Evolutionary conservation across 2,888 invertebrate genomes (phyloP).

Genomic region (Allophyes oxyacanthae): DNA sequence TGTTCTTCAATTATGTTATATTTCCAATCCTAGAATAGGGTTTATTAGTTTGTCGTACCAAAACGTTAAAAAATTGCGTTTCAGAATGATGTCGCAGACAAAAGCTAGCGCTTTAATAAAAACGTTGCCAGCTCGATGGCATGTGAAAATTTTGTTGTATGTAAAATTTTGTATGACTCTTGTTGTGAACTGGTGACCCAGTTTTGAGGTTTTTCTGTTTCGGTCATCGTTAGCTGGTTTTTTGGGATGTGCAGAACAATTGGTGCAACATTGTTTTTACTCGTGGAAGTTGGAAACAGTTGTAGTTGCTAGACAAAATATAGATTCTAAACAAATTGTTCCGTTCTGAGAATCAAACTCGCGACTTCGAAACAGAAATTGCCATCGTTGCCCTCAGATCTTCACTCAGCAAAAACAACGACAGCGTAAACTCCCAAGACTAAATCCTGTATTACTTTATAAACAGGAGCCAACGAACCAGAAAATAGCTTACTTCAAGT

Average conservation of each 20-base stretch:
- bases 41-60: slow-evolving; percentile 63
- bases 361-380: not conserved
- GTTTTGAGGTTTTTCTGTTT: slow-evolving; percentile 37
- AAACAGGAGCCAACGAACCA: slow-evolving; percentile 22
- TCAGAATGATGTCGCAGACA: slow-evolving; percentile 58
- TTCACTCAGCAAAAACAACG: not conserved
- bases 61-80: slow-evolving; percentile 56
- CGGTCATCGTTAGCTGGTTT: slow-evolving; percentile 32
- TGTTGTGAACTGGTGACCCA: slow-evolving; percentile 49
- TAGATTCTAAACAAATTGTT: too few species aligned
- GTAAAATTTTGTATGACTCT: slow-evolving; percentile 31
- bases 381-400: not conserved
- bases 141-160: slow-evolving; percentile 38
- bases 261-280: slow-evolving; percentile 27
- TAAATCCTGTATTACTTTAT: slow-evolving; percentile 2
- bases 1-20: too few species aligned
- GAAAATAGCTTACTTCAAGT: slow-evolving; percentile 30
- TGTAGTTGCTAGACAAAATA: too few species aligned
- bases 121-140: slow-evolving; percentile 57
- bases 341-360: not conserved
- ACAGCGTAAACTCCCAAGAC: not conserved
- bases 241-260: slow-evolving; percentile 27
- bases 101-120: slow-evolving; percentile 65
- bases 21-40: slow-evolving; percentile 55
- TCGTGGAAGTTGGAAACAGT: slow-evolving; percentile 11